Evolutionary conservation across 2,113 vertebrate genomes (phyloP), one percentile per base, ranked within the genome.

Genomic region (Muntiacus reevesi): DNA sequence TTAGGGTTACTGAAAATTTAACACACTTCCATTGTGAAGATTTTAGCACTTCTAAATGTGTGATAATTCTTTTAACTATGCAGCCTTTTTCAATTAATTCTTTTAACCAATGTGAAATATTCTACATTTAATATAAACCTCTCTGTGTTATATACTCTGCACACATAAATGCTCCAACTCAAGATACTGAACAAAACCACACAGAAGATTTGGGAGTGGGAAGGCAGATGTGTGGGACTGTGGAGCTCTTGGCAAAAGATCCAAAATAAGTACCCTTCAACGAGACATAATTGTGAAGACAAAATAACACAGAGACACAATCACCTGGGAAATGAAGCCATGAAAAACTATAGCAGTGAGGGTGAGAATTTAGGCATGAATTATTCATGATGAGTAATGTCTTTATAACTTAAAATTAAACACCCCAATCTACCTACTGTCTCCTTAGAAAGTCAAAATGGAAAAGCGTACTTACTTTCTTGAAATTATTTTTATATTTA

Each of bases 361-460:
- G 3, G 47, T 62, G 76, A 95, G 43, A 64, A 78, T 92, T 59
- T 45, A 91, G n/a, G 45, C 13, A 27, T 50, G 40, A 84, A 62
- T 52, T 91, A 40, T 40, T 96, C 47, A 25, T 91, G 91, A 84
- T 86, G 40, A 85, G 76, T 57, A 81, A 84, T 55, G n/a, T 88
- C 54, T 83, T 95, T 57, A 78, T 45, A 76, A 82, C 12, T 89
- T 92, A 82, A 81, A 87, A 79, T 76, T 17, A 78, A 91, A 81
- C 40, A 52, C 7, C 30, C 52, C 67, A 78, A 27, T 71, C 21
- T 89, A 85, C 12, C 43, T 30, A 71, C 21, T 83, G 0, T 83
- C 57, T 91, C 59, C 76, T 94, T 84, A 89, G 91, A 94, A 94
- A 93, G 6, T 62, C 82, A 62, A 96, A 94, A 71, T 54, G 47